Evolutionary conservation across 92 coral and sea anemone genomes (phyloP).

Genomic region (Pocillopora meandrina): DNA sequence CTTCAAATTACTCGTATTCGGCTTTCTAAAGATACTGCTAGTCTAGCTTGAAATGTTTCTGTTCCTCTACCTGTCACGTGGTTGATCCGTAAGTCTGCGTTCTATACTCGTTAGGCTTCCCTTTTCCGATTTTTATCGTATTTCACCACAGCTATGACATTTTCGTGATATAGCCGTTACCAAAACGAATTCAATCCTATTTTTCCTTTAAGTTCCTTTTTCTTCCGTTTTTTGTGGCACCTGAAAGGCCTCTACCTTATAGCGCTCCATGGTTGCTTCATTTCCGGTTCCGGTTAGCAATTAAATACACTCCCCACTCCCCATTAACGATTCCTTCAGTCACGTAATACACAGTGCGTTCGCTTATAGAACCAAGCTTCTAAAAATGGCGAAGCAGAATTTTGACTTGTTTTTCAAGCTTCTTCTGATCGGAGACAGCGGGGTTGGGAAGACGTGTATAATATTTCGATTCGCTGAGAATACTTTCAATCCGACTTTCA

Average conservation of each 20-base stretch:
- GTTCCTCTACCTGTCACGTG: too few species aligned
- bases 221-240: too few species aligned
- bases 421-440: slow-evolving; percentile 85
- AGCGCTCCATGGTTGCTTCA: not conserved
- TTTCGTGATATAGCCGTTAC: too few species aligned
- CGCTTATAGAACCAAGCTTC: not conserved
- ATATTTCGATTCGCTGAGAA: slow-evolving; percentile 81
- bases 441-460: slow-evolving; percentile 85
- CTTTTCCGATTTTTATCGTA: too few species aligned
- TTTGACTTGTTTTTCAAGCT: slow-evolving; percentile 83
- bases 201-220: not conserved
- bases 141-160: too few species aligned
- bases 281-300: slow-evolving; percentile 40
- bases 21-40: too few species aligned
- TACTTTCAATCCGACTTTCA: slow-evolving; percentile 64
- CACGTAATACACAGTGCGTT: slow-evolving; percentile 12
- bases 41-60: too few species aligned
- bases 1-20: too few species aligned
- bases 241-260: too few species aligned
- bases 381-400: slow-evolving; percentile 66
- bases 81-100: too few species aligned
- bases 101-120: too few species aligned
- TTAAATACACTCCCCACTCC: slow-evolving; percentile 21
- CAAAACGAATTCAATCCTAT: too few species aligned
- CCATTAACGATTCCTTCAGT: not conserved